A percentile compares a stretch with the other conserved stretches of the same genome.
phyloP scores from a whole-genome alignment of 2,888 invertebrate species.

The Ichneumon xanthorius region DNA sequence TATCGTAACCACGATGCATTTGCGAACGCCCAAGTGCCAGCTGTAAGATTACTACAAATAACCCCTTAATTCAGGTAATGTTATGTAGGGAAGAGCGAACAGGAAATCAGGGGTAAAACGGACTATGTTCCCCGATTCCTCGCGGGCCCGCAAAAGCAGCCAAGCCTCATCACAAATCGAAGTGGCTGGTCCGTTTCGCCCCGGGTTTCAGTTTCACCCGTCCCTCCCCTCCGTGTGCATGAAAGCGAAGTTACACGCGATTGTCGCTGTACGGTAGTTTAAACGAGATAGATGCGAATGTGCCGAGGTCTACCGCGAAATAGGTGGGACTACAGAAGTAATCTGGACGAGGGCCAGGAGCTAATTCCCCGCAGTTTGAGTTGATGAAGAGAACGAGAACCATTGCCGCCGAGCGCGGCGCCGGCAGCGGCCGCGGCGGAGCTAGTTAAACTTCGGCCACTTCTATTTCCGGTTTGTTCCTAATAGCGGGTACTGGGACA shows the following conservation, averaged over 20 bases:
- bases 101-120: too few relatives aligned
- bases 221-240: slow-evolving; percentile 13
- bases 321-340: slow-evolving; percentile 74
- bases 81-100: too few relatives aligned
- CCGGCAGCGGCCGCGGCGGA: slow-evolving; percentile 62
- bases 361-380: slow-evolving; percentile 80
- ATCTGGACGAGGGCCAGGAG: slow-evolving; percentile 81
- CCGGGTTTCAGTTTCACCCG: too few relatives aligned
- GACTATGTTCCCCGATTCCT: too few relatives aligned
- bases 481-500: slow-evolving; percentile 73
- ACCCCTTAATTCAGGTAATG: too few relatives aligned
- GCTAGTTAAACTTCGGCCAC: slow-evolving; percentile 81
- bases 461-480: slow-evolving; percentile 80
- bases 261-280: slow-evolving; percentile 45
- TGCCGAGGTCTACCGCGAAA: slow-evolving; percentile 57
- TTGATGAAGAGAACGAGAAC: slow-evolving; percentile 81
- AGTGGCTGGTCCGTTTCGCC: too few relatives aligned
- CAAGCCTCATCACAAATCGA: too few relatives aligned
- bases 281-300: slow-evolving; percentile 66
- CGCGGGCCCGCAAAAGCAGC: too few relatives aligned
- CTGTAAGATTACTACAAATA: too few relatives aligned
- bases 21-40: too few relatives aligned
- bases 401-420: slow-evolving; percentile 66
- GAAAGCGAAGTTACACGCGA: slow-evolving; percentile 34
- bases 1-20: too few relatives aligned